Base-by-base conservation (phyloP, 2,113 vertebrate genomes). In the Platycercus adscitus region DNA sequence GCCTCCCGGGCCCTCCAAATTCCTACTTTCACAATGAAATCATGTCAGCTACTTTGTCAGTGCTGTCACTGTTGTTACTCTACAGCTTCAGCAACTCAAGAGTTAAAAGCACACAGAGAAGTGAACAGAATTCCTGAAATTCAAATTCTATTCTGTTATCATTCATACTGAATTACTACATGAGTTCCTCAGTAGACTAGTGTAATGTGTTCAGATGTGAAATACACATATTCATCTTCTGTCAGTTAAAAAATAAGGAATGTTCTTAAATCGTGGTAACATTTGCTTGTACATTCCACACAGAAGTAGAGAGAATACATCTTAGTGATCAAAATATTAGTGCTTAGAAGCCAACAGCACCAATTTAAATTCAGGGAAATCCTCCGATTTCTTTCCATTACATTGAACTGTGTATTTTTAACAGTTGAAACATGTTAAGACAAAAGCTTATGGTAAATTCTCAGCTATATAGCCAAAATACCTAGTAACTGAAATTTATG, bases 61-160 rank as follows among this genome's bases (percentile, higher is more conserved):
- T 55, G 95, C 55, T 81, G 80, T 72, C 53, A 52, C 4, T 81
- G 87, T 52, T 95, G 76, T 79, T 84, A 60, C 49, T 84, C 63
- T 58, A 87, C n/a, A 93, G 80, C 39, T 95, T 92, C 81, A 90
- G 37, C 84, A 91, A 92, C 86, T 95, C 55, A 94, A 77, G 64
- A 93, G 78, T 92, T 86, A 91, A 93, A 96, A 93, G 33, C 66
- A 49, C 26, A 81, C 68, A 83, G 8, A 91, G 25, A 61, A 86
- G 25, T 29, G 29, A 95, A 86, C 21, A 93, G 60, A 84, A 88
- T 41, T 69, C 28, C 81, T 94, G 70, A 94, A 89, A 95, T 46
- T 35, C 53, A 53, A 81, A 83, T 71, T 95, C 75, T n/a, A 16
- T 63, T 72, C 64, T 89, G 35, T 76, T 83, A 71, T 53, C 81